These are phyloP conservation scores for Acromyrmex charruanus DNA, from an alignment of 1,140 invertebrate species.

Conservation along the genomic window DNA sequence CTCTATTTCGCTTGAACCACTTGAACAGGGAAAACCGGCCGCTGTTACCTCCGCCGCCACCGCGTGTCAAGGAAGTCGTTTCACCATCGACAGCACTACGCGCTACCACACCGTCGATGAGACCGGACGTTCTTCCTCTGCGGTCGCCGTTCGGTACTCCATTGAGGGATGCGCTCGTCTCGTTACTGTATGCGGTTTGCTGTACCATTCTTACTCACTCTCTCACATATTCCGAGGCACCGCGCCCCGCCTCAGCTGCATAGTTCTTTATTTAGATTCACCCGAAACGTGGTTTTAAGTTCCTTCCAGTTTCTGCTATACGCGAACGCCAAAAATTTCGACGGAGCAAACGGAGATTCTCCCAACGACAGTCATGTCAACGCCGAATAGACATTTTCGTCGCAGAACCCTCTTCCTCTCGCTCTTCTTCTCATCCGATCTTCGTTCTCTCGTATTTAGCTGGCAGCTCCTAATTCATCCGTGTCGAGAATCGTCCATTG, in stretches of 20 bases:
- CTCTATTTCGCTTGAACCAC: constrained; percentile 81
- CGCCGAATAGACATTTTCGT: neutral
- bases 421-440: neutral
- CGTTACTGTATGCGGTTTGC: constrained; percentile 72
- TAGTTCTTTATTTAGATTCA: constrained; percentile 82
- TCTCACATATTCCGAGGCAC: constrained; percentile 62
- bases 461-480: constrained; percentile 19
- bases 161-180: constrained; percentile 70
- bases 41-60: constrained; percentile 13
- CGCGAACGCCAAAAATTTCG: constrained; percentile 53
- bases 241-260: constrained; percentile 67
- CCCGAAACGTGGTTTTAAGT: constrained; percentile 71
- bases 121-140: constrained; percentile 58
- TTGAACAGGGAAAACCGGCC: constrained; percentile 82
- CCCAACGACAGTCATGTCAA: constrained; percentile 9
- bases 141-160: constrained; percentile 70
- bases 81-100: constrained; percentile 42
- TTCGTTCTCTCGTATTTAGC: neutral
- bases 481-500: neutral
- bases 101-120: constrained; percentile 63
- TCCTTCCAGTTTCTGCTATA: constrained; percentile 68
- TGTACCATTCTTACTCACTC: constrained; percentile 82
- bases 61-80: constrained; percentile 54
- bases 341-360: constrained; percentile 30
- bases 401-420: neutral